phyloP scores from a whole-genome alignment of 2,888 invertebrate genomes.

The Heliconius ismenius region DNA sequence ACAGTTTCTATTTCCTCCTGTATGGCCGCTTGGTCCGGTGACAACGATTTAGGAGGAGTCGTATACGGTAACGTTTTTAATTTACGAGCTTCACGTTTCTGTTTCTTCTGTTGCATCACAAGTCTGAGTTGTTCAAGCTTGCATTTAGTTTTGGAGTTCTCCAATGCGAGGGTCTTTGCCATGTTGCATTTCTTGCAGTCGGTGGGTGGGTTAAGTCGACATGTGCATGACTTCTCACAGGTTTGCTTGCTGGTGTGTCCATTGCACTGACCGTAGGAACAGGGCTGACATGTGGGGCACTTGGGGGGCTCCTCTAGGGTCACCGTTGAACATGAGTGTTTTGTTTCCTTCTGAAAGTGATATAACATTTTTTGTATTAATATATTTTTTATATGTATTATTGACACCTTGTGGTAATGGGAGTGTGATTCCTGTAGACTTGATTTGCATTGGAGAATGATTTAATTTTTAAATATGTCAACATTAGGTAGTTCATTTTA shows the following conservation, averaged over 20 bases:
- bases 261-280: slow-evolving; percentile 69
- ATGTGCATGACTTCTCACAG: slow-evolving; percentile 47
- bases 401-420: neutral
- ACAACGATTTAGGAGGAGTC: slow-evolving; percentile 87
- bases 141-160: slow-evolving; percentile 90
- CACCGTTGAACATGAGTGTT: slow-evolving; percentile 60
- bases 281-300: slow-evolving; percentile 61
- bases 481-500: neutral
- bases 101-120: slow-evolving; percentile 94
- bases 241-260: slow-evolving; percentile 54
- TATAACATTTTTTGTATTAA: slow-evolving; percentile 12
- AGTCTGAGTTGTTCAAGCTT: slow-evolving; percentile 93
- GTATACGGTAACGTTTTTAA: slow-evolving; percentile 85
- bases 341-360: slow-evolving; percentile 68
- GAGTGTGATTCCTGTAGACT: neutral
- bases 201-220: slow-evolving; percentile 45
- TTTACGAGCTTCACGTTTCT: slow-evolving; percentile 89
- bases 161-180: slow-evolving; percentile 82
- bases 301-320: slow-evolving; percentile 55
- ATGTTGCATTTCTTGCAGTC: slow-evolving; percentile 75
- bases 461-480: neutral
- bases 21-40: slow-evolving; percentile 88
- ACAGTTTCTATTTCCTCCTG: slow-evolving; percentile 84
- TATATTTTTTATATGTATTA: neutral
- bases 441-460: neutral